A percentile compares a stretch with the other conserved stretches of the same genome.
Conservation (phyloP, 2,888 invertebrate genomes). For the Apodemia zela region DNA sequence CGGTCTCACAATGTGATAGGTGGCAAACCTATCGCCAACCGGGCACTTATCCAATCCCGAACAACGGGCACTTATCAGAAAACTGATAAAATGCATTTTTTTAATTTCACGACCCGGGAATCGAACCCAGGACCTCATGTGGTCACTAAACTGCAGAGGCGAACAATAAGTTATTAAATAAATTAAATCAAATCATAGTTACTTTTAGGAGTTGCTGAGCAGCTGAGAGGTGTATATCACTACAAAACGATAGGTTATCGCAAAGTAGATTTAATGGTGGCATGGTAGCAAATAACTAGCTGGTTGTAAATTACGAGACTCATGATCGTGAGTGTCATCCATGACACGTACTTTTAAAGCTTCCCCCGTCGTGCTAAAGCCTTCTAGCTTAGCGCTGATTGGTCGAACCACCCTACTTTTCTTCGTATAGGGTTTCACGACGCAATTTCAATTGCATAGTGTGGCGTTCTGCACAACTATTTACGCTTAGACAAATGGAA, state of each 20-base stretch:
- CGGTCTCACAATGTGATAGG: no score
- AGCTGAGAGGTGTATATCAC: neutral
- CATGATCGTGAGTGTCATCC: constrained; percentile 23
- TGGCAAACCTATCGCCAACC: no score
- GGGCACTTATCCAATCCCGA: no score
- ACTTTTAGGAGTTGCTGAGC: neutral
- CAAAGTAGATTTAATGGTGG: constrained; percentile 2
- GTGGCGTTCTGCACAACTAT: constrained; percentile 1
- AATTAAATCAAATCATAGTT: no score
- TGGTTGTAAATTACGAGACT: constrained; percentile 8
- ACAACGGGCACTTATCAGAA: no score
- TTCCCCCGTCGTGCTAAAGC: constrained; percentile 41
- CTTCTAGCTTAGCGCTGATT: constrained; percentile 48
- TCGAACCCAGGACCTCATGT: no score
- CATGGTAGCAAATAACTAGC: neutral
- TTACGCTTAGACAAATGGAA: constrained; percentile 16
- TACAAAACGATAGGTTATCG: neutral
- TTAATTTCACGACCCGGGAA: no score
- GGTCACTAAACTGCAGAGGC: no score
- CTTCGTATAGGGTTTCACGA: constrained; percentile 51
- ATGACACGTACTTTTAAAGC: constrained; percentile 36
- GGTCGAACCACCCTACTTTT: constrained; percentile 45
- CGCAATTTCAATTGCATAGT: constrained; percentile 25
- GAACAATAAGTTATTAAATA: no score
- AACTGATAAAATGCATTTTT: no score